Conservation (phyloP, 2,797 vertebrate genomes). For the Furcifer pardalis region DNA sequence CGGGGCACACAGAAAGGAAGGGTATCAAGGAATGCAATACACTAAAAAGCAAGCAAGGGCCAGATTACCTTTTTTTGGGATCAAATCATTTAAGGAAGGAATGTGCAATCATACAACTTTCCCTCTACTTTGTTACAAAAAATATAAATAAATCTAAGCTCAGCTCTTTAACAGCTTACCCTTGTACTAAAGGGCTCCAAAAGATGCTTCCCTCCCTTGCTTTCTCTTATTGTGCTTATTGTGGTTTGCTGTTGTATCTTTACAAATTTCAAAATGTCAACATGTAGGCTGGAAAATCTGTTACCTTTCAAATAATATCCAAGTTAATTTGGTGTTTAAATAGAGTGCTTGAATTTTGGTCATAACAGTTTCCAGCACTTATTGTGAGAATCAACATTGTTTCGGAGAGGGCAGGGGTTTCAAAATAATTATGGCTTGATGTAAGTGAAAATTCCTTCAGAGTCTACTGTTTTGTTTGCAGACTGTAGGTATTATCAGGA, state of each 20-base stretch:
- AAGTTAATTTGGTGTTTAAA: slow-evolving; percentile 9
- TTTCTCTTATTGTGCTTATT: not conserved
- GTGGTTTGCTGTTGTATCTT: slow-evolving; percentile 2
- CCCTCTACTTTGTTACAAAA: not conserved
- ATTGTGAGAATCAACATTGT: slow-evolving; percentile 34
- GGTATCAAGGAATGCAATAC: too few relatives aligned
- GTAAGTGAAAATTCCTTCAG: slow-evolving; percentile 47
- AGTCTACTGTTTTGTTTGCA: slow-evolving; percentile 28
- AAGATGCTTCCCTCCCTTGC: not conserved
- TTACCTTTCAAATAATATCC: not conserved
- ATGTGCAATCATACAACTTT: not conserved
- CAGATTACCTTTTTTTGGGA: not conserved
- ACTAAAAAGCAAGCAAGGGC: not conserved
- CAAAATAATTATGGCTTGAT: slow-evolving; percentile 52
- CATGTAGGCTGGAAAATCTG: not conserved
- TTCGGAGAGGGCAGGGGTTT: not conserved
- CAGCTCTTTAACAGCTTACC: not conserved
- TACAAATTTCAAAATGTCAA: slow-evolving; percentile 2
- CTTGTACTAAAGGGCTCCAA: not conserved
- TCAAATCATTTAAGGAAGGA: not conserved
- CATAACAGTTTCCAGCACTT: slow-evolving; percentile 34
- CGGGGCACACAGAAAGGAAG: not conserved
- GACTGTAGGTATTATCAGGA: slow-evolving; percentile 50
- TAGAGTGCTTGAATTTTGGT: slow-evolving; percentile 4
- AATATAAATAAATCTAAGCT: not conserved